Base-by-base conservation (phyloP, 2,113 vertebrate species). In the Labeo rohita region DNA sequence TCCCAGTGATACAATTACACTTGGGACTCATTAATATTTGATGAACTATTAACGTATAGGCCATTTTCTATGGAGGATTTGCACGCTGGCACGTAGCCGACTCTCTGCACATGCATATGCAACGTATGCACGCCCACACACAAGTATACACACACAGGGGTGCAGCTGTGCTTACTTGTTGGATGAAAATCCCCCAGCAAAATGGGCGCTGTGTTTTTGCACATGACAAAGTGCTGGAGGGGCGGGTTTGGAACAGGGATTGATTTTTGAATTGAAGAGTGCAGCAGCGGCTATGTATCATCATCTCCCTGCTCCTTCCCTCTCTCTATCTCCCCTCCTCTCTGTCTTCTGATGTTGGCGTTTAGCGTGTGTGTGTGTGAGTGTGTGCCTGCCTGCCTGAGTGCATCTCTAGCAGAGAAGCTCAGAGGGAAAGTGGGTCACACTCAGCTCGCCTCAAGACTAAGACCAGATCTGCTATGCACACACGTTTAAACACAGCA, bases 401-500 rank as follows among this genome's bases (percentile, higher is more conserved):
- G 54, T 82, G 85, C 66, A 50, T 87, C 50, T 87, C 61, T 66
- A 79, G 92, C 91, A 92, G 92, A 92, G 90, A 80, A 91, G 92
- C 92, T 90, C 89, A 90, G 92, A 90, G 75, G 83, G 85, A 89
- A 89, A 89, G 78, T 89, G 88, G 88, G 88, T 87, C 88, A 87
- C 88, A 87, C 84, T 84, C 72, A 50, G 80, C 85, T 89, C 85
- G 88, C 85, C 68, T 89, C 61, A 73, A 89, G 86, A 87, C 83
- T 84, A 68, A 84, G 68, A 84, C 87, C 81, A 87, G 85, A 89
- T 83, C 54, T 65, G 52, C 88, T 75, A 87, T 77, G 85, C 43
- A 63, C 84, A 59, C 72, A 50, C 36, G 76, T 78, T 72, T 78
- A 77, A 84, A 63, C 77, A 68, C 65, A 80, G 50, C 28, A 23